These are phyloP conservation scores for Cheiracanthium punctorium DNA, from an alignment of 2,888 invertebrate genomes.

Conservation along the genomic window DNA sequence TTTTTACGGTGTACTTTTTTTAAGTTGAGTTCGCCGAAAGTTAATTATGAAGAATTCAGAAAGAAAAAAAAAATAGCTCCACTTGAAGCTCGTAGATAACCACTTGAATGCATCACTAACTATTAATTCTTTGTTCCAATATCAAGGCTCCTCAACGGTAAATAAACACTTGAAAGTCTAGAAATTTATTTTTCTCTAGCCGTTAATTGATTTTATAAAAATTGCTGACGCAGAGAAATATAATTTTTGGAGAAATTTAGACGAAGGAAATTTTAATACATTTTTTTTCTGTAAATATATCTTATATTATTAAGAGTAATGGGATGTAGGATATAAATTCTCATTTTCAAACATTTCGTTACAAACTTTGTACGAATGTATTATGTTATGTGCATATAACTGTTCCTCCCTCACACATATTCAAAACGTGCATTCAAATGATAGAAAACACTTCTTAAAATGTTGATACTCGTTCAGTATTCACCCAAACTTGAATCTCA, in stretches of 20 bases:
- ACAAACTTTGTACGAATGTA: too few species aligned
- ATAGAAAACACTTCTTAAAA: too few species aligned
- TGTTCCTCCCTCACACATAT: too few species aligned
- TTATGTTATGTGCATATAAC: too few species aligned
- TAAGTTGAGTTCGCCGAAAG: neutral
- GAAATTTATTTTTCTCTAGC: neutral
- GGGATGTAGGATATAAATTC: too few species aligned
- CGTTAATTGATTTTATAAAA: neutral
- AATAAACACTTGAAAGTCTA: neutral
- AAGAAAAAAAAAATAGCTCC: neutral
- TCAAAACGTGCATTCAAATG: too few species aligned
- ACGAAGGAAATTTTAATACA: neutral
- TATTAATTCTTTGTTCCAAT: constrained; percentile 5
- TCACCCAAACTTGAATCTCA: too few species aligned
- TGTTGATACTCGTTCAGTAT: too few species aligned
- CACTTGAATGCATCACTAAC: constrained; percentile 3
- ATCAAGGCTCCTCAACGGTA: neutral
- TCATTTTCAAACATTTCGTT: too few species aligned
- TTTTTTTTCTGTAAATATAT: too few species aligned
- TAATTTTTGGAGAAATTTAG: too few species aligned
- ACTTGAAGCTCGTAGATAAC: neutral
- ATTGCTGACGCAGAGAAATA: neutral
- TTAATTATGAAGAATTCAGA: neutral
- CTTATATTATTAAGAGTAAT: too few species aligned
- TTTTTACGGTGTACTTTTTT: neutral